Conservation (phyloP, 2,888 invertebrate species). For the Rhorus exstirpatorius region DNA sequence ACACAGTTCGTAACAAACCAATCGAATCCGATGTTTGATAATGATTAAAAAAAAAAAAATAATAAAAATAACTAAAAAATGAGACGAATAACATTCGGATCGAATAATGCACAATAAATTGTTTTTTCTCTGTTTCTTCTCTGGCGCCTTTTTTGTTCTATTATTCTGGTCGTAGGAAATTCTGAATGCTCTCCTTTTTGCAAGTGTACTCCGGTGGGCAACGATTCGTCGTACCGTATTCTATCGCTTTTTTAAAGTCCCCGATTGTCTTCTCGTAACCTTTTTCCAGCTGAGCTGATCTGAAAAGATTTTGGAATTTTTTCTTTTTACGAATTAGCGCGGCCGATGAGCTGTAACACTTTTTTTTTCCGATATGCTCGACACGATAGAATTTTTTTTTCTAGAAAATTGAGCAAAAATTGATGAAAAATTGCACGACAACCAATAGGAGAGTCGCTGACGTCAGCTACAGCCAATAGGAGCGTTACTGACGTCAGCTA, state of each 20-base stretch:
- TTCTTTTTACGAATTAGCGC: too few species aligned
- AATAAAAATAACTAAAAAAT: slow-evolving; percentile 3
- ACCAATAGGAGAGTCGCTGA: too few species aligned
- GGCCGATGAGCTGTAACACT: too few species aligned
- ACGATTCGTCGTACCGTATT: slow-evolving; percentile 87
- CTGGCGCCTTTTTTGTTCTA: not conserved
- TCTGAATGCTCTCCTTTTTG: slow-evolving; percentile 82
- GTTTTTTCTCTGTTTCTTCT: slow-evolving; percentile 14
- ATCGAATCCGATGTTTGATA: slow-evolving; percentile 58
- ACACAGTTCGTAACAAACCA: slow-evolving; percentile 16
- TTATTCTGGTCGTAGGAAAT: slow-evolving; percentile 78
- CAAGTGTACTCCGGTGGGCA: slow-evolving; percentile 83
- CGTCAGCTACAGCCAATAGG: too few species aligned
- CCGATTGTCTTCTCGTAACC: slow-evolving; percentile 89
- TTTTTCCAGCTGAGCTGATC: slow-evolving; percentile 87
- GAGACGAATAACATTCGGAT: slow-evolving; percentile 3
- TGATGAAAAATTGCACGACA: too few species aligned
- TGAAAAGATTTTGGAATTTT: slow-evolving; percentile 83
- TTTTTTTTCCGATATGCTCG: too few species aligned
- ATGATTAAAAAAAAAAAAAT: slow-evolving; percentile 41
- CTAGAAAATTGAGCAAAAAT: too few species aligned
- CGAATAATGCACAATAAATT: not conserved
- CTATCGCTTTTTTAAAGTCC: slow-evolving; percentile 90
- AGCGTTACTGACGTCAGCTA: too few species aligned
- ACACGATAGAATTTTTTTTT: too few species aligned